These are phyloP conservation scores for Gryon sp. DNA, from an alignment of 1,140 invertebrate genomes.

Conservation along the genomic window DNA sequence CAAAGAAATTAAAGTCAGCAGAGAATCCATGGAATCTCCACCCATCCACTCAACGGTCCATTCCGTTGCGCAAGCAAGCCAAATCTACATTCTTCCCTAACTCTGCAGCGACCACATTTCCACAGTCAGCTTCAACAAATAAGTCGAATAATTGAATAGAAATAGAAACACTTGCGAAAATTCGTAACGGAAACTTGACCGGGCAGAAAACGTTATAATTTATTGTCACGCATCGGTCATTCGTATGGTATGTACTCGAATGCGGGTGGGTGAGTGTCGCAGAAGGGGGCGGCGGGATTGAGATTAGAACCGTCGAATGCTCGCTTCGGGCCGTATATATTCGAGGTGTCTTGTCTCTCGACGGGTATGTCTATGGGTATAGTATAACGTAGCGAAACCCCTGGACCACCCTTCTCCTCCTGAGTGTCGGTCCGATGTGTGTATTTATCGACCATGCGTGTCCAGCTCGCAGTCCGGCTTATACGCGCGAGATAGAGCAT, in stretches of 20 bases:
- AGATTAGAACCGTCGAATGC: slow-evolving; percentile 78
- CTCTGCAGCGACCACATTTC: slow-evolving; percentile 6
- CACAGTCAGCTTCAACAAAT: slow-evolving; percentile 21
- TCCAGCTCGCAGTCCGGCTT: slow-evolving; percentile 63
- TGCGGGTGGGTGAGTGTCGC: slow-evolving; percentile 46
- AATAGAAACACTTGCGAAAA: slow-evolving; percentile 44
- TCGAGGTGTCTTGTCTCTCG: slow-evolving; percentile 70
- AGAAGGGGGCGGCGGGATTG: no score
- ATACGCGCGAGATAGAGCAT: slow-evolving; percentile 63
- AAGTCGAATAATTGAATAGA: slow-evolving; percentile 54
- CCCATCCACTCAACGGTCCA: slow-evolving; percentile 14
- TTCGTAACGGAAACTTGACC: slow-evolving; percentile 5
- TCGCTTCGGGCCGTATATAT: slow-evolving; percentile 75
- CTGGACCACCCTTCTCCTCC: slow-evolving; percentile 20
- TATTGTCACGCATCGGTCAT: no score
- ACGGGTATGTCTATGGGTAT: slow-evolving; percentile 45
- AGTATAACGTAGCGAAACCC: slow-evolving; percentile 43
- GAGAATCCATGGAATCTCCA: slow-evolving; percentile 34
- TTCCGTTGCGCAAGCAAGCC: background rate
- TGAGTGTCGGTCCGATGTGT: slow-evolving; percentile 23
- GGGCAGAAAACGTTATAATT: slow-evolving; percentile 38
- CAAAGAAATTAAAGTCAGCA: slow-evolving; percentile 25
- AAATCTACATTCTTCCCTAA: slow-evolving; percentile 46
- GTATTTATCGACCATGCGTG: slow-evolving; percentile 76
- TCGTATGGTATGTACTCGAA: no score